Base-by-base conservation (phyloP, 2,888 invertebrate genomes). In the Patella caerulea region DNA sequence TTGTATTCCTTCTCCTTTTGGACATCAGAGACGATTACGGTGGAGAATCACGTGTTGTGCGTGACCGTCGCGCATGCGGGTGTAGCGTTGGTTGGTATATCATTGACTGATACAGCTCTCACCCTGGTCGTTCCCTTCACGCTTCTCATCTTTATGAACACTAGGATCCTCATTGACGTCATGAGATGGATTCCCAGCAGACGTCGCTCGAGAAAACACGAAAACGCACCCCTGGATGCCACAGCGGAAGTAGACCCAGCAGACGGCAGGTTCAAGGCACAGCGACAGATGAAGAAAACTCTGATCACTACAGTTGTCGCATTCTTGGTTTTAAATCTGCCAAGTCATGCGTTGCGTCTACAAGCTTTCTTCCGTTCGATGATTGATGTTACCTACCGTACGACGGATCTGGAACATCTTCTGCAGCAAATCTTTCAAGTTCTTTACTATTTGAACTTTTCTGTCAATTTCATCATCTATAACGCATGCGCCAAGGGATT, bases 391-490 rank as follows among this genome's bases (percentile, higher is more conserved):
- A 69, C 72, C 0, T 86, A 85, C 72, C 71, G 70, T 19, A 83
- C 86, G 5, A 81, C 86, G 0, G 77, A 81, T 12, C 81, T 81
- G 11, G 86, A 87, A 69, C 80, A 81, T 11, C 80, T 87, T 15
- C 81, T 86, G 71, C 87, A 87, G 73, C 82, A 95, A 84, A 92
- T 94, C 81, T 94, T 94, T 77, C 93, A 94, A 82, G 92, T 95
- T 83, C 93, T 96, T 72, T 96, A 96, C 92, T 94, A 96, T 88
- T 95, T 95, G 7, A 96, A 96, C 92, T 96, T 96, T 88, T 95
- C 95, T 69, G 95, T 96, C n/a, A 88, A 86, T 78, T 85, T 88
- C 72, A 72, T 86, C 9, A 93, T 96, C 71, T 96, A 96, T 92
- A 96, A 96, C 92, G 93, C 95, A 73, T 87, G 87, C 75, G 86